A percentile compares a stretch with the other conserved stretches of the same genome.
Conservation (phyloP, 1,140 invertebrate genomes). For the Sesamia nonagrioides region DNA sequence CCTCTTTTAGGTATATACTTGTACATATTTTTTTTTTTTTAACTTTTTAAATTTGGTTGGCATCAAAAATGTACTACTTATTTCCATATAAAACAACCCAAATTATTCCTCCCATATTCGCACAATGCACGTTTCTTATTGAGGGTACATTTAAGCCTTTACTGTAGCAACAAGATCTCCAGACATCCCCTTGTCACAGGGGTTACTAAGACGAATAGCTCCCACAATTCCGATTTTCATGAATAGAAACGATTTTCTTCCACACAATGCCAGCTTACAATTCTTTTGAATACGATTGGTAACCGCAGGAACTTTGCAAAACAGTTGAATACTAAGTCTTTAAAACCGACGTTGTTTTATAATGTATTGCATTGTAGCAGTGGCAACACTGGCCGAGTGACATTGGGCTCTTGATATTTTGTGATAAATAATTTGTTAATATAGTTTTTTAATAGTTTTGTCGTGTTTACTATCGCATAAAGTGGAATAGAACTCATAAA, state of each 20-base stretch:
- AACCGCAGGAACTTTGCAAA: not conserved
- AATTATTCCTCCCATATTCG: not conserved
- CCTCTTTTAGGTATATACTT: too few species aligned
- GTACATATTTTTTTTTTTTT: too few species aligned
- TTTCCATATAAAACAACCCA: too few species aligned
- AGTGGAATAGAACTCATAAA: too few species aligned
- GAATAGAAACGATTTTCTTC: slow-evolving; percentile 3
- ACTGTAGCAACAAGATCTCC: not conserved
- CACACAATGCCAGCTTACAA: not conserved
- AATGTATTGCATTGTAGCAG: too few species aligned
- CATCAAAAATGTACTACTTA: too few species aligned
- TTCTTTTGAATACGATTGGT: not conserved
- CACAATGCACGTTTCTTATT: not conserved
- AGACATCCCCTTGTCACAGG: not conserved
- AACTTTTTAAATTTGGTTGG: too few species aligned
- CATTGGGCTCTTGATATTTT: too few species aligned
- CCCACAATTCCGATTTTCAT: slow-evolving; percentile 8
- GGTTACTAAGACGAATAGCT: slow-evolving; percentile 8
- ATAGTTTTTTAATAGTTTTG: too few species aligned
- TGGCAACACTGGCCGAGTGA: too few species aligned
- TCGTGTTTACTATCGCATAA: too few species aligned
- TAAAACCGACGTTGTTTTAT: slow-evolving; percentile 6
- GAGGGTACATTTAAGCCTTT: not conserved
- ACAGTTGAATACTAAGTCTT: not conserved
- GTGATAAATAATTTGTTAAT: too few species aligned